Percentiles rank a stretch among this genome's conserved stretches.
Evolutionary conservation across 2,113 vertebrate species (phyloP).

Genomic region (Panurus biarmicus): DNA sequence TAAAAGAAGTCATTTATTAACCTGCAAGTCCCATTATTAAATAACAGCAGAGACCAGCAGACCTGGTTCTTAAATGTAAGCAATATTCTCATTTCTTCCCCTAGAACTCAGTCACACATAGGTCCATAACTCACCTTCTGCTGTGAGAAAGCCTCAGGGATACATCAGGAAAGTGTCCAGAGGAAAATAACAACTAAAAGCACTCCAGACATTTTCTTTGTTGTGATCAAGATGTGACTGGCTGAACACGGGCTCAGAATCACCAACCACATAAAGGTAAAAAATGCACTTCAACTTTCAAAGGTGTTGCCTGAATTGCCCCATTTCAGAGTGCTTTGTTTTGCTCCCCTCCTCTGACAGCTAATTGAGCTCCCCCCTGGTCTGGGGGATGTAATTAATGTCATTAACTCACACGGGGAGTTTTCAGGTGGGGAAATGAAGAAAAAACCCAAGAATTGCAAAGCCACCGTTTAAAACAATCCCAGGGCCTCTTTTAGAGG

Average conservation of each 20-base stretch:
- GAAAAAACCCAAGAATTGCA: neutral
- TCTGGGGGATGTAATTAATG: neutral
- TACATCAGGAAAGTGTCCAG: neutral
- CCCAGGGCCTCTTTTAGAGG: neutral
- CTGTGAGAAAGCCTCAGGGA: neutral
- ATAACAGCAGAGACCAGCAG: neutral
- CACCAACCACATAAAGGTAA: neutral
- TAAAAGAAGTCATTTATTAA: neutral
- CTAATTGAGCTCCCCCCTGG: neutral
- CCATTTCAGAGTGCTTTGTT: neutral
- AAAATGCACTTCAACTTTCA: neutral
- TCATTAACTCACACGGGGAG: neutral
- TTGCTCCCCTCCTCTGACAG: neutral
- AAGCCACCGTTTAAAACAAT: neutral
- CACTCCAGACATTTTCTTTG: neutral
- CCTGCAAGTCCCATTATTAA: neutral
- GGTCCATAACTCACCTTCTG: neutral
- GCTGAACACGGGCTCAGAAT: neutral
- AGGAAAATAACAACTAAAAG: neutral
- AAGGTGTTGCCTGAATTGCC: neutral
- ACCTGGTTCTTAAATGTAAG: neutral
- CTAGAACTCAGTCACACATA: accelerated
- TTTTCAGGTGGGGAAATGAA: neutral
- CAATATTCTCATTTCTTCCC: neutral
- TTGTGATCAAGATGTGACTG: neutral